Percentiles rank a stretch among this genome's conserved stretches.
Conservation (phyloP, 2,113 vertebrate species). For the Cyprinodon tularosa region DNA sequence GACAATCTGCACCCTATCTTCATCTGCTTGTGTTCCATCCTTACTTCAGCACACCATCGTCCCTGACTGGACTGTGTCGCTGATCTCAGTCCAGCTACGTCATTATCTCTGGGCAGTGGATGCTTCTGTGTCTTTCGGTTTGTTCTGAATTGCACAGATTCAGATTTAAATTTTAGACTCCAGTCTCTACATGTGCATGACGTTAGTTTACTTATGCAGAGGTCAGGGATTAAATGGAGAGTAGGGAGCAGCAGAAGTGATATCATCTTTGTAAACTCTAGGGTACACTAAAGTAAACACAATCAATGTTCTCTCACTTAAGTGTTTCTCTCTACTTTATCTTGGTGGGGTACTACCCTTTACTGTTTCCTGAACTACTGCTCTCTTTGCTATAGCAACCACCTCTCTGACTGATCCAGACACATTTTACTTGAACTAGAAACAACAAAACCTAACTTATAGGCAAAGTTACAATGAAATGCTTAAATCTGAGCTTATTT, state of each 20-base stretch:
- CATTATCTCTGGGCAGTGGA: constrained; percentile 45
- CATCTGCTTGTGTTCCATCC: constrained; percentile 17
- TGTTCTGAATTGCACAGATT: constrained; percentile 36
- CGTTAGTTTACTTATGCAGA: constrained; percentile 4
- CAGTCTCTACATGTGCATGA: constrained; percentile 45
- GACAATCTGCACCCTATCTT: constrained; percentile 4
- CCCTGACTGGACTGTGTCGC: constrained; percentile 27
- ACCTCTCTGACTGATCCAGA: constrained; percentile 36
- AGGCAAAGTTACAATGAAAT: too few species aligned
- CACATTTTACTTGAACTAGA: constrained; percentile 61
- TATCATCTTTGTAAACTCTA: constrained; percentile 25
- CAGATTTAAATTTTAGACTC: constrained; percentile 27
- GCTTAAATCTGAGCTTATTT: too few species aligned
- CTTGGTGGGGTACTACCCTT: constrained; percentile 34
- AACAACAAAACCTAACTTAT: too few species aligned
- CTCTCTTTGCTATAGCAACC: constrained; percentile 44
- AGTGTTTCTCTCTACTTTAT: constrained; percentile 16
- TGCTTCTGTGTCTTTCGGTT: constrained; percentile 22
- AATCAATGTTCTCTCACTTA: background rate
- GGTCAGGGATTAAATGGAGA: constrained; percentile 1
- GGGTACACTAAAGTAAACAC: background rate
- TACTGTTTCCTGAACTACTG: constrained; percentile 50
- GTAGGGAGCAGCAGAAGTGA: constrained; percentile 5
- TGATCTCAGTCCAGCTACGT: constrained; percentile 53
- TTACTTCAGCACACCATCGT: constrained; percentile 14